phyloP scores from a whole-genome alignment of 2,888 invertebrate species.

The Lamproptera curius region DNA sequence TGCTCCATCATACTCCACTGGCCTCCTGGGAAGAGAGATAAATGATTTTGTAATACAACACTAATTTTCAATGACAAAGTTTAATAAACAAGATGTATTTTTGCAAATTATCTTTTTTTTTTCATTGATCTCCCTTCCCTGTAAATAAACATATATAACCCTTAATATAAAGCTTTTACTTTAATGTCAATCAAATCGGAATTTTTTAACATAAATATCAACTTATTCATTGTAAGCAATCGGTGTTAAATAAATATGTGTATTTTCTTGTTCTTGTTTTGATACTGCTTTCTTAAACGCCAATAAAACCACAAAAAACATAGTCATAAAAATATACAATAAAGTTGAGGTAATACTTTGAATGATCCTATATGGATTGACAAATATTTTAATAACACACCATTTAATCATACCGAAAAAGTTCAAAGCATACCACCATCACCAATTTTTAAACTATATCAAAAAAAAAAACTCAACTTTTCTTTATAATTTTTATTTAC shows the following conservation, averaged over 20 bases:
- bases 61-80: conserved; percentile 23
- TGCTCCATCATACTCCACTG: conserved; percentile 93
- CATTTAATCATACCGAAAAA: no score
- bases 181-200: not conserved
- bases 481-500: no score
- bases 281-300: not conserved
- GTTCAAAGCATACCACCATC: no score
- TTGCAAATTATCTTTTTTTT: conserved; percentile 21
- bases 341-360: no score
- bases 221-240: no score
- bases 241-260: not conserved
- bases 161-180: not conserved
- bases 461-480: no score
- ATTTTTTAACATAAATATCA: not conserved
- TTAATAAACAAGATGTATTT: conserved; percentile 27
- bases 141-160: conserved; percentile 42
- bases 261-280: no score
- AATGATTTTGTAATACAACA: conserved; percentile 66
- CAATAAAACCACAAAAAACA: not conserved
- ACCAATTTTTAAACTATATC: no score
- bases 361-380: no score
- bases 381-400: no score
- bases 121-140: conserved; percentile 77
- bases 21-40: conserved; percentile 86
- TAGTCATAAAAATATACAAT: not conserved